Base-by-base conservation (phyloP, 2,797 vertebrate genomes). In the Clarias pachynema region DNA sequence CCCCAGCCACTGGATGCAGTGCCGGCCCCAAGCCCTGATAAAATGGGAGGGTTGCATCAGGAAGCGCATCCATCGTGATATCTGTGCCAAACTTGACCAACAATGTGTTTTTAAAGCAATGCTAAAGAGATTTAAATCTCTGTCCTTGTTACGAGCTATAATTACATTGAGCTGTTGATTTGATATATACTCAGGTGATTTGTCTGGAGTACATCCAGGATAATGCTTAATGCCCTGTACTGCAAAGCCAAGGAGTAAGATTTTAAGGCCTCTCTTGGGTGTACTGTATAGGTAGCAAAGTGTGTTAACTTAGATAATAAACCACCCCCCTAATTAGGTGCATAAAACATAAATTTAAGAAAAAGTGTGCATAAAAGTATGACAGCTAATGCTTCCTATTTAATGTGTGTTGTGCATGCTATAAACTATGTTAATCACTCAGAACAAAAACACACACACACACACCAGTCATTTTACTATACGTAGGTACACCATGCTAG, bases 181-280 rank as follows among this genome's bases (percentile, higher is more conserved):
- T 78, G 18, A 8, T 31, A 56, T 57, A 78, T 5, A 34, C 74
- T 60, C 14, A 37, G 56, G 20, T 60, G 75, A 60, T 60, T 37
- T 40, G 75, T 37, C 57, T 79, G 57, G 57, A 79, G 2, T 40
- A 62, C 75, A 40, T 60, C 75, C 57, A 79, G 12, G 31, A 60
- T 40, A n/a, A 37, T 37, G 20, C 5, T 40, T 78, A 40, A 60
- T 37, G 31, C 12, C 15, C 56, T 78, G 29, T 31, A 78, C 29
- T 78, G 20, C 57, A 62, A 59, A 62, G 29, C 57, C 56, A 59
- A 14, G 75, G 57, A 60, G 20, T 59, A 5, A 14, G 31, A 62
- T 6, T 16, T 79, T 59, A 79, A 40, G 75, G 62, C 22, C 75
- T 37, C 29, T 24, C 75, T 40, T 37, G 31, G 31, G 31, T 24